Evolutionary conservation across 2,797 vertebrate species (phyloP), one percentile per base, ranked within the genome.

Genomic region (Podarcis siculus): DNA sequence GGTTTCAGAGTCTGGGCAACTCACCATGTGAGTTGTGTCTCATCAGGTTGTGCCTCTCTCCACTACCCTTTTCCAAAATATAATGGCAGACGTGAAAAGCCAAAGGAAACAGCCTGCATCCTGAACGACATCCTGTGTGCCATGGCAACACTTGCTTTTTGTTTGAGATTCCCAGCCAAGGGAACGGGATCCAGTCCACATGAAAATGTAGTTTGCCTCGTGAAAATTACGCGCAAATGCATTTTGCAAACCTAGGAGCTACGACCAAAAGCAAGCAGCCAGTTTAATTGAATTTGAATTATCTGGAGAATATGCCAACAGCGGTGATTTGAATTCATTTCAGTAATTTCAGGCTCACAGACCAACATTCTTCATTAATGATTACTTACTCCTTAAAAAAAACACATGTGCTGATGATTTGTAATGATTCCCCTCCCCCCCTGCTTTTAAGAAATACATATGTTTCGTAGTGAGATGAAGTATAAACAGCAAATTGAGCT

Each of bases 111-210:
- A 89, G 96, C 94, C 92, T 67, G 93, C 91, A 97, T 97, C 97
- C 97, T 97, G 96, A 97, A 93, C 93, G 96, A 96, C 95, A 96
- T 96, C 95, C 96, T 96, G 95, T 95, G 96, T 96, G 96, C 93
- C 81, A 91, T 73, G 69, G 91, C 93, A 81, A 93, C 64, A 3
- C 95, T 95, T 93, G 95, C 92, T 89, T 95, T 94, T 95, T 94
- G 95, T 93, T 97, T 96, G 94, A 95, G 94, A 91, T 96, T 92
- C 93, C 95, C 92, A 97, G 95, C 94, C 8, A 37, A 95, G 95
- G 96, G 96, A 96, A 95, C 95, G 95, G 94, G 96, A 96, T 95
- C 93, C 91, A 96, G 95, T 95, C 94, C 89, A 58, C 94, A 94
- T 96, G 96, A 96, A 97, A 96, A 95, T 93, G 93, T 92, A 90